Evolutionary conservation across 1,140 invertebrate species (phyloP).

Genomic region (Sitophilus oryzae): DNA sequence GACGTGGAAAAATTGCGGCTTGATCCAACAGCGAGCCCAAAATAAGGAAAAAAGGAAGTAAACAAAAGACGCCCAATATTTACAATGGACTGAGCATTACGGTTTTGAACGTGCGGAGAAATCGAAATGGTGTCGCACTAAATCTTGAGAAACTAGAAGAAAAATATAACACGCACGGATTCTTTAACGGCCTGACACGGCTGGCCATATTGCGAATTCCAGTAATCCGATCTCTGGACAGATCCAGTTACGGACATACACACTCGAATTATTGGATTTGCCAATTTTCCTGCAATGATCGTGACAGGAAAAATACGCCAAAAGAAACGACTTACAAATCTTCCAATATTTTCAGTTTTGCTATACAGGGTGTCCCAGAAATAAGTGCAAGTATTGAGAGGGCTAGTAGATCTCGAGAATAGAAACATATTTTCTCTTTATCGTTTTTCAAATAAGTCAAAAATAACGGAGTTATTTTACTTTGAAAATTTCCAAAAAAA

Average conservation of each 20-base stretch:
- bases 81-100: slow-evolving; percentile 22
- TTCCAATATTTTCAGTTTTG: too few species aligned
- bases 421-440: too few species aligned
- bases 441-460: too few species aligned
- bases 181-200: slow-evolving; percentile 36
- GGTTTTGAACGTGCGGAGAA: slow-evolving; percentile 16
- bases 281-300: too few species aligned
- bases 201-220: slow-evolving; percentile 39
- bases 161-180: slow-evolving; percentile 38
- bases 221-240: slow-evolving; percentile 39
- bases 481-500: too few species aligned
- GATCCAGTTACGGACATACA: slow-evolving; percentile 36
- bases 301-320: too few species aligned
- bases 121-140: slow-evolving; percentile 1
- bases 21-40: neutral
- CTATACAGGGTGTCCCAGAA: too few species aligned
- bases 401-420: too few species aligned
- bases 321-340: too few species aligned
- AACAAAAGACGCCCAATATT: slow-evolving; percentile 21
- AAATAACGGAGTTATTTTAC: too few species aligned
- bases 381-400: too few species aligned
- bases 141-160: slow-evolving; percentile 3
- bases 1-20: neutral
- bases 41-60: slow-evolving; percentile 2
- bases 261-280: neutral